Percentiles rank a stretch among this genome's conserved stretches.
Evolutionary conservation across 2,113 vertebrate genomes (phyloP).

Genomic region (Actinemys pallida): DNA sequence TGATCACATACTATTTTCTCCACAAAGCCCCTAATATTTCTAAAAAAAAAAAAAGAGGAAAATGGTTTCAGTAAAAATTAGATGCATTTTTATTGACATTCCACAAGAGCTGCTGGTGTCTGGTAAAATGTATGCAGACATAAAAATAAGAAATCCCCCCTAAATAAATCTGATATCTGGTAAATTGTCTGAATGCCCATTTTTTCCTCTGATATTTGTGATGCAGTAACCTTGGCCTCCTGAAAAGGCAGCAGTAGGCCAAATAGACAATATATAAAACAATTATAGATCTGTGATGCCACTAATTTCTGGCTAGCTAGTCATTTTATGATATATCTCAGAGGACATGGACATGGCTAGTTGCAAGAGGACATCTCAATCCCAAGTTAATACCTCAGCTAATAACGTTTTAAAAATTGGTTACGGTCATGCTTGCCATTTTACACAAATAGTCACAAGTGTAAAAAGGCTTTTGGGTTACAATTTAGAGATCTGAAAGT

Average conservation of each 20-base stretch:
- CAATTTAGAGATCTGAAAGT: constrained; percentile 2
- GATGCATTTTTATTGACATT: neutral
- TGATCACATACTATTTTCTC: neutral
- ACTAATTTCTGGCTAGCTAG: constrained; percentile 12
- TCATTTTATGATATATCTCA: neutral
- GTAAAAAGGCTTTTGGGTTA: constrained; percentile 41
- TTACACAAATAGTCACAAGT: constrained; percentile 30
- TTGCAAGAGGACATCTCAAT: neutral
- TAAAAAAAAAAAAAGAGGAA: neutral
- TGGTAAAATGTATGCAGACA: neutral
- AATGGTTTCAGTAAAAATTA: neutral
- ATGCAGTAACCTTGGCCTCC: neutral
- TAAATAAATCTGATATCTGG: neutral
- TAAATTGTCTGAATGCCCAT: neutral
- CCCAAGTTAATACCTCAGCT: constrained; percentile 14
- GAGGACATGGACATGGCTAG: neutral
- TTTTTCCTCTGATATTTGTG: neutral
- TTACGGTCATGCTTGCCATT: neutral
- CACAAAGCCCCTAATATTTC: neutral
- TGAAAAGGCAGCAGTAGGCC: neutral
- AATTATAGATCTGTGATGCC: neutral
- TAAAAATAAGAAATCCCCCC: neutral
- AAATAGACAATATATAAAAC: neutral
- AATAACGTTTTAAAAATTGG: neutral
- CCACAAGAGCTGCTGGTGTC: neutral